A percentile compares a stretch with the other conserved stretches of the same genome.
phyloP scores from a whole-genome alignment of 2,888 invertebrate genomes.

The Orthosia gothica region DNA sequence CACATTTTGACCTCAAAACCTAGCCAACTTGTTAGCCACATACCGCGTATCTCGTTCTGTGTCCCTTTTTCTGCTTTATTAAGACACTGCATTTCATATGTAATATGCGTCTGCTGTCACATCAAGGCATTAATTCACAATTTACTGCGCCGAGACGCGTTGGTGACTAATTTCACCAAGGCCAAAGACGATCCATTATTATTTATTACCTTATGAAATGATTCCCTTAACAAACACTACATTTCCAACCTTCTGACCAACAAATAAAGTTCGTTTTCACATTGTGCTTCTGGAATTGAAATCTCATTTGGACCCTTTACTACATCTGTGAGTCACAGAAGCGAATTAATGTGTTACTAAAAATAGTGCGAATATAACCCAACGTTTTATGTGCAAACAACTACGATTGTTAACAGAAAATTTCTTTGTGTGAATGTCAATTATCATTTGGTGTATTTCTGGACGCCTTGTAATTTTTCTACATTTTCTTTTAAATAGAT shows the following conservation, averaged over 20 bases:
- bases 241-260: constrained; percentile 73
- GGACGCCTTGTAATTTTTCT: not conserved
- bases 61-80: constrained; percentile 63
- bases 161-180: constrained; percentile 89
- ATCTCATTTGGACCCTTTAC: constrained; percentile 83
- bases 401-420: constrained; percentile 68
- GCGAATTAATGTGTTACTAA: constrained; percentile 81
- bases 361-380: constrained; percentile 80
- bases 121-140: constrained; percentile 78
- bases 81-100: constrained; percentile 64
- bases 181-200: constrained; percentile 89
- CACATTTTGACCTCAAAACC: constrained; percentile 48
- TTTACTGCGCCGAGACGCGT: constrained; percentile 72
- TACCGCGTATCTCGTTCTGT: constrained; percentile 42
- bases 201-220: constrained; percentile 89
- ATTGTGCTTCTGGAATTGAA: constrained; percentile 66
- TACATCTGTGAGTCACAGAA: constrained; percentile 83
- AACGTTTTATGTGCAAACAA: constrained; percentile 71
- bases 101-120: constrained; percentile 72
- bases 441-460: constrained; percentile 46
- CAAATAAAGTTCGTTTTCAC: constrained; percentile 73
- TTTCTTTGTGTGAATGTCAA: constrained; percentile 65
- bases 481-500: constrained; percentile 7
- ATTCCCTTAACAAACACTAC: constrained; percentile 65
- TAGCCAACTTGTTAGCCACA: constrained; percentile 35